Evolutionary conservation across 2,113 vertebrate species (phyloP), one percentile per base, ranked within the genome.

Genomic region (Rhegmatorhina hoffmannsi): DNA sequence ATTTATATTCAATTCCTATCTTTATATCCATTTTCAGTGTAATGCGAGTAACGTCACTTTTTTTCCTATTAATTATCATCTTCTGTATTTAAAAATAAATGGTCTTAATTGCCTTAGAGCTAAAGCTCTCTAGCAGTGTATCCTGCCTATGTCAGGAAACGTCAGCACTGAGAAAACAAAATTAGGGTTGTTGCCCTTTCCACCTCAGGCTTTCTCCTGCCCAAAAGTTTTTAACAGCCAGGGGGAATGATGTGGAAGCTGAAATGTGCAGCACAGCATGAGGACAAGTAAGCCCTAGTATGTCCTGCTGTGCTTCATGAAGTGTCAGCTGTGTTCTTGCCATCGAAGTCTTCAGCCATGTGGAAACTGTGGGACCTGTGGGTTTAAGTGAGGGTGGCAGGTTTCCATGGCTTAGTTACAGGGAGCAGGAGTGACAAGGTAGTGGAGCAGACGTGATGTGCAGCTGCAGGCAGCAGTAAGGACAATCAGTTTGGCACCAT

Each of bases 21-120:
- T 69, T 84, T 83, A 87, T 50, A 38, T 73, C 34, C 2, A 17
- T 69, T 88, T 94, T 38, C 29, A 67, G 38, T 69, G 36, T 43
- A 64, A 21, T 62, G 49, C 40, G 29, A 60, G 17, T 53, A 46
- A n/a, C 29, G 53, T 62, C 2, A 9, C 25, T 58, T 85, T 66
- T 66, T 58, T 16, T 4, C 34, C 40, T 58, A 20, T 69, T 43
- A 25, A 40, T 69, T 69, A 36, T 17, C 11, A 50, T 53, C 28
- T 25, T 85, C 26, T 72, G 10, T 66, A 69, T 92, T 94, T 86
- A 62, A 56, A 79, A 85, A 82, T 49, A 74, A 81, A 70, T 62
- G 1, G 9, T 74, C 11, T 49, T 55, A 75, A 20, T 64, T 87
- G 53, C 19, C 19, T 36, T 38, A 20, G 12, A 29, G 16, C 36